These are phyloP conservation scores for Macquaria ambigua DNA, from an alignment of 2,113 vertebrate species.

Conservation along the genomic window DNA sequence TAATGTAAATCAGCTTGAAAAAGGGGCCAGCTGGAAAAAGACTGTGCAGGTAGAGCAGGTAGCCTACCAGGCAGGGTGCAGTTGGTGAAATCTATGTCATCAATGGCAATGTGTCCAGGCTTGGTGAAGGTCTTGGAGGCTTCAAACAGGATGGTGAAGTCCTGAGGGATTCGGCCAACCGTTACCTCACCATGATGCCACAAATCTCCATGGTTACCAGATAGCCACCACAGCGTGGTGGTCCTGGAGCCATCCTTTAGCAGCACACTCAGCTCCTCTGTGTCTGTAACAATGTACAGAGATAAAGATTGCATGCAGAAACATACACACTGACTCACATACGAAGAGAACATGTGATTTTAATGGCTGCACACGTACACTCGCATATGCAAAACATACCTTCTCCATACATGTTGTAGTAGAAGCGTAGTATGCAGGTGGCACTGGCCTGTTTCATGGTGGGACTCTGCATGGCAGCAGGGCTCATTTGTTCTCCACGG, in stretches of 20 bases:
- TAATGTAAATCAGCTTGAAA: background rate
- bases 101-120: conserved; percentile 78
- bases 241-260: conserved; percentile 68
- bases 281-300: conserved; percentile 53
- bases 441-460: conserved; percentile 75
- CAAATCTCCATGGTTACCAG: conserved; percentile 67
- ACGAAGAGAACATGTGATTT: background rate
- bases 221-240: conserved; percentile 76
- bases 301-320: background rate
- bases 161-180: conserved; percentile 71
- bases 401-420: conserved; percentile 80
- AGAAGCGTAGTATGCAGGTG: conserved; percentile 79
- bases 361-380: background rate
- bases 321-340: background rate
- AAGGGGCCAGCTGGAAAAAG: background rate
- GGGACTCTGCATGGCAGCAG: conserved; percentile 79
- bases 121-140: conserved; percentile 72
- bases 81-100: conserved; percentile 80
- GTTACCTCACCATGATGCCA: conserved; percentile 75
- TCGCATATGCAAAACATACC: conserved; percentile 61
- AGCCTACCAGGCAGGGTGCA: conserved; percentile 79
- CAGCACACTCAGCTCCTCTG: conserved; percentile 71
- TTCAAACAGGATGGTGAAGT: conserved; percentile 80
- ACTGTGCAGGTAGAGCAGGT: background rate
- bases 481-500: conserved; percentile 64